Base-by-base conservation (phyloP, 30 jellyfish, hydroid and myxozoan genomes). In the Catostylus mosaicus region DNA sequence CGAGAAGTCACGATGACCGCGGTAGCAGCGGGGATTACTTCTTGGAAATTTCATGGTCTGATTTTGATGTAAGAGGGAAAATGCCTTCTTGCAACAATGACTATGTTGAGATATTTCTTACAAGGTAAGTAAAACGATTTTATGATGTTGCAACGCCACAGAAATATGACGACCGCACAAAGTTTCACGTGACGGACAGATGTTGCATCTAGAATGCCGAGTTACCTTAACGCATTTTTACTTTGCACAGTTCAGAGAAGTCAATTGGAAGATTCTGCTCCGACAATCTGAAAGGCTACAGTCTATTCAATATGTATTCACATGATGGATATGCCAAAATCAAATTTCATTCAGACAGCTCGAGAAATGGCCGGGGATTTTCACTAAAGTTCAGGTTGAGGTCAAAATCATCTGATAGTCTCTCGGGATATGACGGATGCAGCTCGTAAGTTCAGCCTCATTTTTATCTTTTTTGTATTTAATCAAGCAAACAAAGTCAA, bases 311-410 rank as follows among this genome's bases (percentile, higher is more conserved):
- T 1, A 78, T 78, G 89, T 78, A 78, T 20, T 63, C 89, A 26
- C 29, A 61, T 78, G 89, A 78, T 64, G 89, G 89, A 19, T 30
- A 78, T 63, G 89, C 89, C 20, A 37, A 61, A 45, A 60, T 78
- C 54, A 65, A 37, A 46, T 78, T 78, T 36, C 89, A 78, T 30
- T 60, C 89, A 11, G 86, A 75, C 26, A 19, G 72, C 9, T 78
- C 80, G 3, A 29, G 40, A 35, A 78, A 34, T 34, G 89, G 81
- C 43, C 11, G 30, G 1, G 81, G 81, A 7, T 78, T 78, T 62
- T 26, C 73, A 30, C 26, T 62, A 5, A 1, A 24, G 14, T 78
- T 61, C 59, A 30, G 22, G 9, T 59, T 78, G 68, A 36, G 59
- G 23, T 7, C 68, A 71, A 14, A 12, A 3, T 16, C 50, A 0